These are phyloP conservation scores for Leptothorax acervorum DNA, from an alignment of 2,888 invertebrate genomes.

Conservation along the genomic window DNA sequence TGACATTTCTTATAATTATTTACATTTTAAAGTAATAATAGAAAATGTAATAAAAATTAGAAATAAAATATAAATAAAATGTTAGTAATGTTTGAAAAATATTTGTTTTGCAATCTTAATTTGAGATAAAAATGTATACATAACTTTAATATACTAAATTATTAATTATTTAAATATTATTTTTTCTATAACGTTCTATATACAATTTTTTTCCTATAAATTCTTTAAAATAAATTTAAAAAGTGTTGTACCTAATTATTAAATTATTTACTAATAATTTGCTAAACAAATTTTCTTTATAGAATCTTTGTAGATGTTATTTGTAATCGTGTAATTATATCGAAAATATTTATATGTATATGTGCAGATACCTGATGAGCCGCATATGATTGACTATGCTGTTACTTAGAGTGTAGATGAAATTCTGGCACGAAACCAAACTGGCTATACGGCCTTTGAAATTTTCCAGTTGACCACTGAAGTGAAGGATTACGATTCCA, in stretches of 20 bases:
- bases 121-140: no score
- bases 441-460: conserved; percentile 33
- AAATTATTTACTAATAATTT: background rate
- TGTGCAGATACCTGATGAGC: conserved; percentile 52
- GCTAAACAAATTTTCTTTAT: background rate
- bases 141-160: no score
- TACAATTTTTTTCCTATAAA: no score
- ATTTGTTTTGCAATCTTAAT: no score
- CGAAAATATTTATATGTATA: background rate
- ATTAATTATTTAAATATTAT: no score
- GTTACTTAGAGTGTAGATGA: background rate
- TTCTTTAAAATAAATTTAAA: no score
- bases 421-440: background rate
- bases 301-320: background rate
- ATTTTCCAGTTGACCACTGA: conserved; percentile 56
- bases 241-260: background rate
- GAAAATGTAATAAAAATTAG: no score
- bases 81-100: no score
- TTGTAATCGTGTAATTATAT: background rate
- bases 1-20: no score
- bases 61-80: no score
- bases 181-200: no score
- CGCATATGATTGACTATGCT: conserved; percentile 34
- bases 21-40: no score
- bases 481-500: conserved; percentile 42